Evolutionary conservation across 2,113 vertebrate genomes (phyloP).

Genomic region (Protobothrops mucrosquamatus): DNA sequence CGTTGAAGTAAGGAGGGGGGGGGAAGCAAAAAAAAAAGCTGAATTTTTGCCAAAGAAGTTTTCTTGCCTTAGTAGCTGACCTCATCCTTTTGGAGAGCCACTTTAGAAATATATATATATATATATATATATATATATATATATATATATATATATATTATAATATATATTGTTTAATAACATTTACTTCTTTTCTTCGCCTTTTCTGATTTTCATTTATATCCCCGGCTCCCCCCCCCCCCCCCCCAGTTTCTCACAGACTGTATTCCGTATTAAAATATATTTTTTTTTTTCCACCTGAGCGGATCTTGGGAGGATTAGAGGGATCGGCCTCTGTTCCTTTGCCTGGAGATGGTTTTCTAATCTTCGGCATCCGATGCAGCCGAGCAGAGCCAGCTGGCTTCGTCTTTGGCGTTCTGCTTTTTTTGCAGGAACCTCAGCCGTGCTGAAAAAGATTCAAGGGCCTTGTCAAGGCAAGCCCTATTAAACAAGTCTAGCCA

Average conservation of each 20-base stretch:
- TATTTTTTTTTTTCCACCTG: not conserved
- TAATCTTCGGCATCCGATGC: slow-evolving; percentile 14
- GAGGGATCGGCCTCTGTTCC: not conserved
- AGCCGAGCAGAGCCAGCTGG: slow-evolving; percentile 43
- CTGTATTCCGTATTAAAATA: not conserved
- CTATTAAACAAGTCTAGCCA: slow-evolving; percentile 51
- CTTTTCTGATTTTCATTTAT: not conserved
- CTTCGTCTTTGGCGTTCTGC: not conserved
- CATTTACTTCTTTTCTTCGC: too few relatives aligned
- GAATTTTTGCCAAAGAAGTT: not conserved
- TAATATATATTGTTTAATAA: not conserved
- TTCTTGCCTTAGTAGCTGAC: not conserved
- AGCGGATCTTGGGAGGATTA: not conserved
- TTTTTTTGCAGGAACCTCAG: not conserved
- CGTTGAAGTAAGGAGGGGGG: too few relatives aligned
- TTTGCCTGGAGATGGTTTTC: slow-evolving; percentile 13
- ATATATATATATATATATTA: too few relatives aligned
- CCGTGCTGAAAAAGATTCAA: slow-evolving; percentile 40
- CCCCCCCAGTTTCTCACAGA: not conserved
- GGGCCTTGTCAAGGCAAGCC: slow-evolving; percentile 33
- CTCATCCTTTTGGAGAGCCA: not conserved
- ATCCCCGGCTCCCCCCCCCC: not conserved
- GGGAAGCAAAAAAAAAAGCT: not conserved
- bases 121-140: too few relatives aligned
- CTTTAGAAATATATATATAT: not conserved